Evolutionary conservation across 2,113 vertebrate species (phyloP), one percentile per base, ranked within the genome.

Genomic region (Semicossyphus pulcher): DNA sequence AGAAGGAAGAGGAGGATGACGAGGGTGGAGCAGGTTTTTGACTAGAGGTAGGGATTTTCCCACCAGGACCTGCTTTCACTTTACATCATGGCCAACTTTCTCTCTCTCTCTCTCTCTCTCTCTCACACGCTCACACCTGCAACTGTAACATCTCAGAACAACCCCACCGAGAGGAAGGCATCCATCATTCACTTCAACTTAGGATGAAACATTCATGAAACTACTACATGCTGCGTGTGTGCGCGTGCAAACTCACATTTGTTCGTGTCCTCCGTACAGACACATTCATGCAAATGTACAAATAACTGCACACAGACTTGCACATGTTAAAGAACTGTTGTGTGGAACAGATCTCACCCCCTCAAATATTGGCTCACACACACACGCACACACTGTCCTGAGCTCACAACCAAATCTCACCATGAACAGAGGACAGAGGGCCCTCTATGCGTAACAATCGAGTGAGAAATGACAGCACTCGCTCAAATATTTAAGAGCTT

Each of bases 401-500:
- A 66, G 60, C 57, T 44, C 52, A 74, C 66, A 54, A 69, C 72
- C 34, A 9, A 44, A 45, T 52, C 57, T 54, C 39, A 21, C 51
- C 68, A 59, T 60, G 71, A 60, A 18, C 21, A 10, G 60, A 77
- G 74, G 31, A 92, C 89, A 92, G 86, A 87, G 61, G 61, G 6
- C 26, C 70, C 76, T 91, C 88, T 92, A 63, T 92, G 81, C 54
- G 60, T 41, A 51, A 85, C 81, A 79, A 72, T 59, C 4, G 72
- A 87, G 77, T 88, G 89, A 92, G 65, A 90, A 87, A 90, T 88
- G 88, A 88, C 91, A 90, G 88, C 67, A 79, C 78, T 88, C 71
- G 52, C 78, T 83, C 81, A 87, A 87, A 89, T 83, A 90, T 91
- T 89, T 86, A 76, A 79, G 83, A 54, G 75, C 88, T 89, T 89